Conservation (phyloP, 2,113 vertebrate species). For the Siniperca knerii region DNA sequence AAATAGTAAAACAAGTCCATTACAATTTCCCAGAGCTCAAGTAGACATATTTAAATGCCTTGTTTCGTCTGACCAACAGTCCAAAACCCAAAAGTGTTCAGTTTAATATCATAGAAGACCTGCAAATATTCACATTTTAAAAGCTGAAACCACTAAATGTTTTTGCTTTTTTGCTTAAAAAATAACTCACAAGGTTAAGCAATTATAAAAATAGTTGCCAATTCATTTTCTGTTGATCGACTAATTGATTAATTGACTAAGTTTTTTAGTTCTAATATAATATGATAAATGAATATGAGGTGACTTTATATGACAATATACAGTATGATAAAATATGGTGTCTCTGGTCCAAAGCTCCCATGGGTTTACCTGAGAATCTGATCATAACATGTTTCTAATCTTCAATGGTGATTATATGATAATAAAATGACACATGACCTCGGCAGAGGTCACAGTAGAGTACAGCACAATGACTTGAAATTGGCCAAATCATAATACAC, state of each 20-base stretch:
- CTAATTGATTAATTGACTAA: background rate
- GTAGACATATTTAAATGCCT: background rate
- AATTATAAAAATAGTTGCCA: background rate
- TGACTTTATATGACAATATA: background rate
- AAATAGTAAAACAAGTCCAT: background rate
- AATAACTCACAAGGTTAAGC: background rate
- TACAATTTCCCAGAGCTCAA: background rate
- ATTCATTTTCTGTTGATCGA: background rate
- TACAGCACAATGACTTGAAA: background rate
- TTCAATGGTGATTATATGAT: background rate
- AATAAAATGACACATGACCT: constrained; percentile 16
- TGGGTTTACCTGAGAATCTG: background rate
- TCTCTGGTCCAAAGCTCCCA: background rate
- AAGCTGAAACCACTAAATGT: background rate
- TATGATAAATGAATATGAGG: background rate
- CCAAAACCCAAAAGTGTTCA: background rate
- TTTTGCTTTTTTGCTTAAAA: background rate
- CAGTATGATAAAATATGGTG: background rate
- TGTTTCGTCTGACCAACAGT: background rate
- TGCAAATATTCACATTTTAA: background rate
- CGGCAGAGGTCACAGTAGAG: background rate
- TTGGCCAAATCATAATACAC: background rate
- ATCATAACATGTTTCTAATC: background rate
- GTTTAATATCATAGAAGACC: background rate
- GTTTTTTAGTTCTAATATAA: background rate